Conservation (phyloP, 2,797 vertebrate genomes). For the Anguilla anguilla region DNA sequence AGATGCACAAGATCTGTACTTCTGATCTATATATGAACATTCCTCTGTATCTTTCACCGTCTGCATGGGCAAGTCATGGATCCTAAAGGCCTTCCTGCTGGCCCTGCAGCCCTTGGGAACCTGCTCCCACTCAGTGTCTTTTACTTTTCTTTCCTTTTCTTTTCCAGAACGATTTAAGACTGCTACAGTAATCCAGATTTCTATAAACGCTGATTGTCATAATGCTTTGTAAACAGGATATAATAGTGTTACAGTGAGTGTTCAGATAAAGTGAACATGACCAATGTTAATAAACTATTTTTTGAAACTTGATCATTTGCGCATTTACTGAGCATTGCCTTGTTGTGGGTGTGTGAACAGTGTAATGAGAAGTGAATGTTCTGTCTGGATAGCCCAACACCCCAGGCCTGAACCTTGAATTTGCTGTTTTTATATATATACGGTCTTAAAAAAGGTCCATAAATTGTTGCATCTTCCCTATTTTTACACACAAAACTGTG, state of each 20-base stretch:
- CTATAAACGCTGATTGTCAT: constrained; percentile 60
- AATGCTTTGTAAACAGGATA: constrained; percentile 61
- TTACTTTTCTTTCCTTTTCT: constrained; percentile 31
- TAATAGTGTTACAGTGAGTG: constrained; percentile 58
- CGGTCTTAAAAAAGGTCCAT: no score
- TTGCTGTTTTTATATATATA: no score
- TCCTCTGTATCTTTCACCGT: constrained; percentile 37
- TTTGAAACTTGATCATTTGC: constrained; percentile 57
- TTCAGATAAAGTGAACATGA: constrained; percentile 63
- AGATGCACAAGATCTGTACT: constrained; percentile 22
- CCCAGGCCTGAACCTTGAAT: no score
- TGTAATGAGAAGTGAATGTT: neutral
- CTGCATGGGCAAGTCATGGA: constrained; percentile 51
- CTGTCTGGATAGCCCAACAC: neutral
- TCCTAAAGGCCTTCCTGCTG: constrained; percentile 26
- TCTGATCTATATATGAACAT: neutral
- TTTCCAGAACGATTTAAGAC: constrained; percentile 59
- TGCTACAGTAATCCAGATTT: constrained; percentile 60
- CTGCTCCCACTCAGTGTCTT: constrained; percentile 56
- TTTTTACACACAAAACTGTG: neutral
- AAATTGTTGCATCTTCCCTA: neutral
- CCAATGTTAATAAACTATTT: constrained; percentile 74
- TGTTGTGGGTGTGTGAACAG: neutral
- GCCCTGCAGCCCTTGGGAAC: constrained; percentile 31
- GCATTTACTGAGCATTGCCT: neutral